These are phyloP conservation scores for Penelope pileata DNA, from an alignment of 2,113 vertebrate species.

Conservation along the genomic window DNA sequence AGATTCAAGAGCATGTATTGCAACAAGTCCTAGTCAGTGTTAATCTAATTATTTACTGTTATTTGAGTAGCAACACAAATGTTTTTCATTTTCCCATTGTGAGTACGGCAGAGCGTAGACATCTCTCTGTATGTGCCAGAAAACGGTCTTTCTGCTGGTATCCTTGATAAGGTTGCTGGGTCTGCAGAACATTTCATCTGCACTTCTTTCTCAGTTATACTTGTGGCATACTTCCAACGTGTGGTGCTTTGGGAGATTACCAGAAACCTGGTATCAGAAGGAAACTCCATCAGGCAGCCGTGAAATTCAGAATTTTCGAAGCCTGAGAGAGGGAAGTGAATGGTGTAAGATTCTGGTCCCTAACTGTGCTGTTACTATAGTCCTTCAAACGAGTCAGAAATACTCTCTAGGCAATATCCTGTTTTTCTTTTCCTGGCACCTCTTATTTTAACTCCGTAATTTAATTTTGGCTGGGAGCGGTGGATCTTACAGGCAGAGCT, in stretches of 20 bases:
- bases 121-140: not conserved
- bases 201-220: not conserved
- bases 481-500: not conserved
- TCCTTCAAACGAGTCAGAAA: not conserved
- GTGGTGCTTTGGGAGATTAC: conserved; percentile 18
- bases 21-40: not conserved
- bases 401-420: not conserved
- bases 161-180: not conserved
- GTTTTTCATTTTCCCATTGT: not conserved
- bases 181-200: not conserved
- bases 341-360: not conserved
- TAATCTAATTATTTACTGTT: not conserved
- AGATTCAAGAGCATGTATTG: not conserved
- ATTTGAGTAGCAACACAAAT: not conserved
- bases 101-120: not conserved
- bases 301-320: conserved; percentile 45
- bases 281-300: not conserved
- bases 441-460: not conserved
- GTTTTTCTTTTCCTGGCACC: not conserved
- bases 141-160: not conserved
- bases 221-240: not conserved
- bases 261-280: not conserved
- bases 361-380: not conserved
- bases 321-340: not conserved
- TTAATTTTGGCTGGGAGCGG: not conserved